Evolutionary conservation across 2,113 vertebrate species (phyloP).

Genomic region (Vireo altiloquus): DNA sequence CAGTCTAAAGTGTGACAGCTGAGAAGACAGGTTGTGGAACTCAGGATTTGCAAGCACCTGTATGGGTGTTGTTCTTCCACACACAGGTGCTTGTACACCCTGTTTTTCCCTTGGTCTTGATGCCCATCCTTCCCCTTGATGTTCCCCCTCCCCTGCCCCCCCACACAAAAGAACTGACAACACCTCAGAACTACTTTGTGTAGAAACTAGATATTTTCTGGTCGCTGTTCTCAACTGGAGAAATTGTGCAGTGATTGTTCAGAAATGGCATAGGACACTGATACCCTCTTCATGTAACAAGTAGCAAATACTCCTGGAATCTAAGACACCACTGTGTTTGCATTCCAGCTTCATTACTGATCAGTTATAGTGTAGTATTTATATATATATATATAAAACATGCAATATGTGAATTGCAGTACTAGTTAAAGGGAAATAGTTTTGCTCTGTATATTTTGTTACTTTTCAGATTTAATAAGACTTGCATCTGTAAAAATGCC

Average conservation of each 20-base stretch:
- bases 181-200: neutral
- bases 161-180: neutral
- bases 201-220: neutral
- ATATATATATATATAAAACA: slow-evolving; percentile 72
- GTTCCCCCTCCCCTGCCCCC: neutral
- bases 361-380: slow-evolving; percentile 82
- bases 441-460: slow-evolving; percentile 94
- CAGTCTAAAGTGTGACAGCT: neutral
- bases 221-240: neutral
- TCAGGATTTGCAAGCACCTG: neutral
- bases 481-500: slow-evolving; percentile 69
- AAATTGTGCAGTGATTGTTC: neutral
- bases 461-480: slow-evolving; percentile 79
- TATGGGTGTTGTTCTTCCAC: no score
- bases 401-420: slow-evolving; percentile 71
- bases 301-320: slow-evolving; percentile 39
- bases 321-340: slow-evolving; percentile 14
- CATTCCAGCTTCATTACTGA: slow-evolving; percentile 61
- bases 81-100: neutral
- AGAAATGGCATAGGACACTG: neutral
- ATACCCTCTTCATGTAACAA: neutral
- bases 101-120: neutral
- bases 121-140: neutral
- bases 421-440: slow-evolving; percentile 77
- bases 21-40: neutral